Percentiles rank a stretch among this genome's conserved stretches.
phyloP scores from a whole-genome alignment of 2,888 invertebrate species.

The Pristionchus exspectatus region DNA sequence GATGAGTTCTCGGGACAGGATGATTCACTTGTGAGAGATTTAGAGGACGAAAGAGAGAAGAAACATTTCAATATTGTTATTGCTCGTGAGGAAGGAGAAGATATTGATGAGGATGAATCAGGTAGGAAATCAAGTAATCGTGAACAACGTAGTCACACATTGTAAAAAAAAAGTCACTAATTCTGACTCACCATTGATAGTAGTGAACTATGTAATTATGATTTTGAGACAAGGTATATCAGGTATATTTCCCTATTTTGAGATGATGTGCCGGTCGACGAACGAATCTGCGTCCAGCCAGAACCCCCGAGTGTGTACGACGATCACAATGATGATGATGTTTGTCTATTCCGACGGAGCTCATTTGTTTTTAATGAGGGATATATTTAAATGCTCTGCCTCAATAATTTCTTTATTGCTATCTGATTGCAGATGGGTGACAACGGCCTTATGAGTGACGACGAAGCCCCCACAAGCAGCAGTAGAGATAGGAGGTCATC shows the following conservation, averaged over 20 bases:
- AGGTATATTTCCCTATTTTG: no score
- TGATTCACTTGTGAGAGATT: background rate
- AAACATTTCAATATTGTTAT: background rate
- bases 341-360: background rate
- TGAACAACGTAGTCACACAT: no score
- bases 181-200: no score
- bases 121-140: background rate
- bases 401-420: background rate
- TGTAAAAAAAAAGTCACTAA: no score
- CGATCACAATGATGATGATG: background rate
- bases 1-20: background rate
- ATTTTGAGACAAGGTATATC: no score
- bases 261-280: background rate
- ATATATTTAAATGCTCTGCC: no score
- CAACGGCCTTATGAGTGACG: background rate
- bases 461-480: background rate
- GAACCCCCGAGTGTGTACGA: background rate
- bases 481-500: background rate
- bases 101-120: conserved; percentile 5
- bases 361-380: background rate
- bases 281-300: background rate
- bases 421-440: background rate
- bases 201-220: no score
- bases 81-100: background rate
- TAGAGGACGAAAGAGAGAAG: background rate